Base-by-base conservation (phyloP, 2,113 vertebrate species). In the Pollimyrus isidori region DNA sequence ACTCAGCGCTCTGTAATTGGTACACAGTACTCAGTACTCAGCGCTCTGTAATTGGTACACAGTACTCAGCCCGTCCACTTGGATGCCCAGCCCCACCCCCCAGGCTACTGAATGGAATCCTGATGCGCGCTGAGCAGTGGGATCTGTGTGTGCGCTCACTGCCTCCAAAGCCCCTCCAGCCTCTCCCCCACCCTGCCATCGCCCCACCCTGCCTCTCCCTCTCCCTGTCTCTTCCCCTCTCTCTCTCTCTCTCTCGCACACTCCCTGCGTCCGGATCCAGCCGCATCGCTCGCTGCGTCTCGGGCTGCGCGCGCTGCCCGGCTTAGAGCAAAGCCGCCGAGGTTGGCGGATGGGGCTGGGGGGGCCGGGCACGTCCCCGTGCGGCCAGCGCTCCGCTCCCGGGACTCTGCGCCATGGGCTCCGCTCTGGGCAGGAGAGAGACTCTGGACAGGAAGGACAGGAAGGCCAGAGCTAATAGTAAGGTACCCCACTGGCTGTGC, bases 391-490 rank as follows among this genome's bases (percentile, higher is more conserved):
- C 93, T 94, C 92, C 92, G 94, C 94, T 88, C 90, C 30, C 90
- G 92, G 91, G 91, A 93, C 90, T 89, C 89, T 89, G 94, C 93
- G 92, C 90, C 87, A 96, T 96, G 96, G 96, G 96, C 92, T 95
- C 95, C 87, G 91, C 93, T 92, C 94, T 96, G 91, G 94, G 95
- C 93, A 95, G 93, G 94, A 94, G 93, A 94, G 93, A 95, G 92
- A 91, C 92, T 87, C 90, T 91, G 88, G 94, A 95, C 84, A 95
- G 93, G 91, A 93, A 90, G 93, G 90, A 92, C 92, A 94, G 90
- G 92, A 95, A 95, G 93, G 93, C 94, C 92, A 96, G 94, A 93
- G 94, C 95, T 94, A 96, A 95, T 94, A 96, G 95, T 94, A 96
- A 96, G 96, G 96, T 96, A 96, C 92, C 92, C 91, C 91, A 92